These are phyloP conservation scores for Botrylloides violaceus DNA, from an alignment of 23 tunicate genomes.

Conservation along the genomic window DNA sequence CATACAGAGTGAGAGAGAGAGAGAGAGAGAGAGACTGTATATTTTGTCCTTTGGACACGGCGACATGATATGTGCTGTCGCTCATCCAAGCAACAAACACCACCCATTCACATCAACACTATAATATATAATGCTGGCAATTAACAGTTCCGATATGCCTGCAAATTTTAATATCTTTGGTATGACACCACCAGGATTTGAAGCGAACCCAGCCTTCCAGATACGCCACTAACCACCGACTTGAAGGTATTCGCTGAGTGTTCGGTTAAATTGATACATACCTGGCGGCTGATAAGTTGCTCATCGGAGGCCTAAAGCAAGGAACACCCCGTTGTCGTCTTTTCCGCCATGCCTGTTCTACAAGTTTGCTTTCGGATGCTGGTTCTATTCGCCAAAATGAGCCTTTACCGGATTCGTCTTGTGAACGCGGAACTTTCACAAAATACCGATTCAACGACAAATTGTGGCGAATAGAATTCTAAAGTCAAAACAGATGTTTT, in stretches of 20 bases:
- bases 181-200: too few species aligned
- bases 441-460: conserved; percentile 86
- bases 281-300: conserved; percentile 9
- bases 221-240: neutral
- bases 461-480: conserved; percentile 96
- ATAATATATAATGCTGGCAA: too few species aligned
- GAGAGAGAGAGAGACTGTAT: too few species aligned
- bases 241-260: neutral
- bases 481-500: neutral
- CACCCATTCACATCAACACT: too few species aligned
- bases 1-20: too few species aligned
- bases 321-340: conserved; percentile 72
- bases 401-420: conserved; percentile 97
- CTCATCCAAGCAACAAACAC: too few species aligned
- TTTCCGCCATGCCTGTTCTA: conserved; percentile 96
- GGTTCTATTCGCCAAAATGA: conserved; percentile 97
- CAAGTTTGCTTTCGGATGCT: conserved; percentile 79
- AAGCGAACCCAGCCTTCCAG: too few species aligned
- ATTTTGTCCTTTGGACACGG: too few species aligned
- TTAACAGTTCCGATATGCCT: too few species aligned
- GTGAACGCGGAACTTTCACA: conserved; percentile 96
- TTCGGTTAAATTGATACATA: too few species aligned
- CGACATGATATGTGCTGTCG: too few species aligned
- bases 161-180: too few species aligned
- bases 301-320: conserved; percentile 50